A percentile compares a stretch with the other conserved stretches of the same genome.
These are phyloP conservation scores for Bradypodion ventrale DNA, from an alignment of 2,797 vertebrate species.

Conservation along the genomic window DNA sequence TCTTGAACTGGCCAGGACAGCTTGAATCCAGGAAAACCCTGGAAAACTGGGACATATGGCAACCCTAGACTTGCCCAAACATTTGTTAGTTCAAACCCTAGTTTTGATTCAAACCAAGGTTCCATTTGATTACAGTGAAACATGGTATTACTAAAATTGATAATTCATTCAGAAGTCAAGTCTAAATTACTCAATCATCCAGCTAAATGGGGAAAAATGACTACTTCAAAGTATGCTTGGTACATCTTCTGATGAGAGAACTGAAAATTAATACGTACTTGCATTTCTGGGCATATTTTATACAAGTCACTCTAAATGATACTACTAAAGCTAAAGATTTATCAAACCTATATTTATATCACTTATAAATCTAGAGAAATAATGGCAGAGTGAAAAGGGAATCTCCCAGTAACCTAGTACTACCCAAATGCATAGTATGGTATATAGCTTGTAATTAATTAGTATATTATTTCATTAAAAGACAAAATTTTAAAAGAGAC, in stretches of 20 bases:
- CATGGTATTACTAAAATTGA: conserved; percentile 14
- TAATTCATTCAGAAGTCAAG: conserved; percentile 11
- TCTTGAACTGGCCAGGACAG: too few relatives aligned
- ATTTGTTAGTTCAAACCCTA: not conserved
- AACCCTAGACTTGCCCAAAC: not conserved
- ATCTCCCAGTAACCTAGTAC: conserved; percentile 43
- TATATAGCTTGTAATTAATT: conserved; percentile 28
- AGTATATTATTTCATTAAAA: conserved; percentile 46
- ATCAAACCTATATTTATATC: not conserved
- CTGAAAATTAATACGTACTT: conserved; percentile 21
- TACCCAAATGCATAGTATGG: conserved; percentile 45
- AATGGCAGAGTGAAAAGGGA: conserved; percentile 25
- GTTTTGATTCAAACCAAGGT: not conserved
- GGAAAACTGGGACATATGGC: too few relatives aligned
- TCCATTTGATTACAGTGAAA: not conserved
- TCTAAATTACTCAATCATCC: conserved; percentile 19
- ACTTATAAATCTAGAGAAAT: conserved; percentile 45
- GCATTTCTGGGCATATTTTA: conserved; percentile 30
- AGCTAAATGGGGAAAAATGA: not conserved
- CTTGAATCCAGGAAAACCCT: too few relatives aligned
- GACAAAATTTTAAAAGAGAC: conserved; percentile 38
- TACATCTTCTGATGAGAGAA: conserved; percentile 41
- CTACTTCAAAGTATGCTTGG: not conserved
- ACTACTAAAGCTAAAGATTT: conserved; percentile 45
- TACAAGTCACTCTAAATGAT: conserved; percentile 50